Evolutionary conservation across 2,888 invertebrate genomes (phyloP).

Genomic region (Bugula neritina): DNA sequence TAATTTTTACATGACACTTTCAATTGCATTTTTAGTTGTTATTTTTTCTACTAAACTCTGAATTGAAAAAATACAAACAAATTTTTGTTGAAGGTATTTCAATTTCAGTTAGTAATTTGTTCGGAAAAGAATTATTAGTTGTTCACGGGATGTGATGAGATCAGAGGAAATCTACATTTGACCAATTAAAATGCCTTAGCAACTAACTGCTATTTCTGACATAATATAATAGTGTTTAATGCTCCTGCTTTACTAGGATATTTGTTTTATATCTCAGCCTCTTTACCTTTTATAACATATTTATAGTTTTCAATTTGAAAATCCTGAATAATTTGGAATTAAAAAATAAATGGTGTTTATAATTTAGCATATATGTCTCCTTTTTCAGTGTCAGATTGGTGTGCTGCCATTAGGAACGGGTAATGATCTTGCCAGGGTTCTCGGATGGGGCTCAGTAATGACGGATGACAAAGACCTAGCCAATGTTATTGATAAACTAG

Average conservation of each 20-base stretch:
- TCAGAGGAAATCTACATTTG: neutral
- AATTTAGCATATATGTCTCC: too few species aligned
- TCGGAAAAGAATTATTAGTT: too few species aligned
- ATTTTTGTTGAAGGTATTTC: too few species aligned
- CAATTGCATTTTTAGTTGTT: too few species aligned
- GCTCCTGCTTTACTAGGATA: neutral
- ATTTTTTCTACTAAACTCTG: too few species aligned
- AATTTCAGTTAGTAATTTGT: too few species aligned
- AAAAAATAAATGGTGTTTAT: too few species aligned
- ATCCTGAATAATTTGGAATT: too few species aligned
- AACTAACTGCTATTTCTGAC: neutral
- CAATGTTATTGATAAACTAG: conserved; percentile 83
- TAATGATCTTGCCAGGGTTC: conserved; percentile 86
- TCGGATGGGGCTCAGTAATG: conserved; percentile 93
- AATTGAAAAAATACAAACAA: too few species aligned
- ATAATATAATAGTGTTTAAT: neutral
- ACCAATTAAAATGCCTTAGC: neutral
- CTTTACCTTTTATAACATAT: neutral
- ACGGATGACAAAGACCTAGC: conserved; percentile 91
- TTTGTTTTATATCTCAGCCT: neutral
- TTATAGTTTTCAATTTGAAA: neutral
- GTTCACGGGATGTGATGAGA: too few species aligned
- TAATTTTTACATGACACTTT: too few species aligned
- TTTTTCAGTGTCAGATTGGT: conserved; percentile 69
- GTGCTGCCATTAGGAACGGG: conserved; percentile 92